Evolutionary conservation across 2,797 vertebrate genomes (phyloP), one percentile per base, ranked within the genome.

Genomic region (Channa striata): DNA sequence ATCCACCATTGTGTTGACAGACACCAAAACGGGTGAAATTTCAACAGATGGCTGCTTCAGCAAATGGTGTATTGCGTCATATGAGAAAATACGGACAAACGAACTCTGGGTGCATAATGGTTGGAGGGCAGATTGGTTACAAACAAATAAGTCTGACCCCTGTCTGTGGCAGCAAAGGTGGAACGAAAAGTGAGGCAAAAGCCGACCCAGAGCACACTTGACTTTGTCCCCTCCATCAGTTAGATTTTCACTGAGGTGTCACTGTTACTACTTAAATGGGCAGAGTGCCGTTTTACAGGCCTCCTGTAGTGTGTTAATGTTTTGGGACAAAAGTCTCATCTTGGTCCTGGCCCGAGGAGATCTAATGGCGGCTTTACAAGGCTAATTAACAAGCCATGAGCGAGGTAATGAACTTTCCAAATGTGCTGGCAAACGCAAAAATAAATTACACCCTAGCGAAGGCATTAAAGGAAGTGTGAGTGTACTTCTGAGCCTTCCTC

Each of bases 381-480:
- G 89, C 89, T 94, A 94, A 94, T 94, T 93, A 94, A 94, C 91
- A 90, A 93, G 92, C 89, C 91, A 91, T 88, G 92, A 93, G 91
- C 61, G 79, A 93, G 91, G 88, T 92, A 90, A 93, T 92, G 93
- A 94, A 93, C 91, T 92, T 91, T 93, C 90, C 87, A 91, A 92
- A 92, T 87, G 91, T 91, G 89, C 92, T 91, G 90, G 88, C 87
- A 91, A 90, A 86, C 81, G 86, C 86, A 87, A 88, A 92, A 92
- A 90, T 90, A 92, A 92, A 93, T 92, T 77, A 89, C 86, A 90
- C 91, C 87, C 90, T 78, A 88, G 91, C 87, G 89, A 90, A 90
- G 88, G 82, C 83, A 83, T 92, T 92, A 90, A 89, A 91, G 89
- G 80, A 89, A 89, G 86, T 88, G 84, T 86, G 90, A 92, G 87